phyloP scores from a whole-genome alignment of 2,888 invertebrate genomes.

The Nineta flava region DNA sequence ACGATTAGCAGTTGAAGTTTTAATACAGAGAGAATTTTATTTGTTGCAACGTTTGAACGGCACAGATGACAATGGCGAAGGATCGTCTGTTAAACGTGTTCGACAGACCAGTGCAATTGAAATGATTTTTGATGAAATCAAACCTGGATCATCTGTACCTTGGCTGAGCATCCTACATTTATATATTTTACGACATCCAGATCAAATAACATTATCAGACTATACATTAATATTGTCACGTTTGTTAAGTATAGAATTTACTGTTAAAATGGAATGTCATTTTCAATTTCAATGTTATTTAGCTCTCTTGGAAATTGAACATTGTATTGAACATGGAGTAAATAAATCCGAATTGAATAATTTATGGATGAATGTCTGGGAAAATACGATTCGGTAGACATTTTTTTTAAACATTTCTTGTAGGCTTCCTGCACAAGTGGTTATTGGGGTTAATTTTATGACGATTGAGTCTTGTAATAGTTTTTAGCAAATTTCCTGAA shows the following conservation, averaged over 20 bases:
- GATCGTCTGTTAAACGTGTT: not conserved
- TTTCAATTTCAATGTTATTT: not conserved
- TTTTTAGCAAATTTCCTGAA: too few relatives aligned
- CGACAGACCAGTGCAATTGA: not conserved
- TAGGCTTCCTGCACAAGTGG: too few relatives aligned
- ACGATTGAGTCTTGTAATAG: too few relatives aligned
- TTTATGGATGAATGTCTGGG: not conserved
- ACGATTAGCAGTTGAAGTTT: not conserved
- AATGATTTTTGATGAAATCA: not conserved
- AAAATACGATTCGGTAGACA: not conserved
- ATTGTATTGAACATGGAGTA: not conserved
- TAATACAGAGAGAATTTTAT: not conserved
- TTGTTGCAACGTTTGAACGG: not conserved
- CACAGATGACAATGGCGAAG: not conserved
- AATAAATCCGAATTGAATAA: not conserved
- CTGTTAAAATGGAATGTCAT: not conserved
- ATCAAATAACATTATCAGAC: not conserved
- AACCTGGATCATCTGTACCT: not conserved
- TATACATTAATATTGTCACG: not conserved
- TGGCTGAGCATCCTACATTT: not conserved
- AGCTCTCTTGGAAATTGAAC: not conserved
- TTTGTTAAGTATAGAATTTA: not conserved
- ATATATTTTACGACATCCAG: not conserved
- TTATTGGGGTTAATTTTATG: too few relatives aligned
- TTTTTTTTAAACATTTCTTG: not conserved